Base-by-base conservation (phyloP, 2,113 vertebrate species). In the Lampris megalopsis region DNA sequence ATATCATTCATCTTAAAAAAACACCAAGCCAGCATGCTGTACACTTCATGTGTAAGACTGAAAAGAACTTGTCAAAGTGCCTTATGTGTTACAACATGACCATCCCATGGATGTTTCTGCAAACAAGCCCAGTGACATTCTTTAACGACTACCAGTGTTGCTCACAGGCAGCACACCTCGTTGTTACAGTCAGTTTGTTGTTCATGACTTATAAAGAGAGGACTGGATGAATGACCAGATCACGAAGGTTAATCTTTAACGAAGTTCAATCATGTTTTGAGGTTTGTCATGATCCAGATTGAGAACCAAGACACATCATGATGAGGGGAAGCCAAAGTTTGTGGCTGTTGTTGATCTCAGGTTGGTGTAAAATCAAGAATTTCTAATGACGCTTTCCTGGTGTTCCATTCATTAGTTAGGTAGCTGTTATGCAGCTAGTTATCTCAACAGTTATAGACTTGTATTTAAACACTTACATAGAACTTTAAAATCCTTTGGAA, bases 51-150 rank as follows among this genome's bases (percentile, higher is more conserved):
- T 69, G 40, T 7, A 48, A 40, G 38, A 62, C 6, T 11, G 43
- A 67, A 65, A 50, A 1, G 57, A 88, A 83, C 85, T 41, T 79
- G 89, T 82, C 75, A 83, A 86, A 81, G 85, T 10, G 63, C 91
- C 84, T 84, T 54, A 41, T 52, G 45, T 48, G 6, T 50, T 57
- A 48, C 1, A 6, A 48, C 9, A 47, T 54, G 35, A 38, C n/a
- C 49, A 5, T 54, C 13, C 0, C n/a, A 24, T 60, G 61, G 53
- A 71, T 11, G 47, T 71, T n/a, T 63, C 40, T 72, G 7, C 40
- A 47, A 87, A 89, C 85, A 71, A 68, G 82, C 41, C 24, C 38
- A 71, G 89, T 84, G 62, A 59, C 85, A 92, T 91, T 90, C 80
- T 85, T 75, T 50, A 2, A 66, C 68, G 7, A 24, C 3, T 6